Conservation (phyloP, 2,888 invertebrate species). For the Macrosiphum euphorbiae region DNA sequence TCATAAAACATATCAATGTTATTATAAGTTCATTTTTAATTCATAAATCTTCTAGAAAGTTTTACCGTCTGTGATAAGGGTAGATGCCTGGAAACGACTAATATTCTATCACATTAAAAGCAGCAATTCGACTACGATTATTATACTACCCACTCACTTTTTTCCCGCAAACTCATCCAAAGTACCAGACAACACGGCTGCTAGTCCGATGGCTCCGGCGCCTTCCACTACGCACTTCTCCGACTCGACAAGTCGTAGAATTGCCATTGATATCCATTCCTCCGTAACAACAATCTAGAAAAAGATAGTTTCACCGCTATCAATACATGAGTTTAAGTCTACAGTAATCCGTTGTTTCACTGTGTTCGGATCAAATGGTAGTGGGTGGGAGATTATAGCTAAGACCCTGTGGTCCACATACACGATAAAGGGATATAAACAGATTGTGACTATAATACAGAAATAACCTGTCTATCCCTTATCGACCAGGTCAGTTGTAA, state of each 20-base stretch:
- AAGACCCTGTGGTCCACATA: too few species aligned
- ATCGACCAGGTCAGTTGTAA: too few species aligned
- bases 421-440: too few species aligned
- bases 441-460: too few species aligned
- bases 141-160: slow-evolving; percentile 73
- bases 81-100: neutral
- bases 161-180: slow-evolving; percentile 85
- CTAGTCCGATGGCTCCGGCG: slow-evolving; percentile 88
- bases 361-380: neutral
- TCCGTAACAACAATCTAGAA: slow-evolving; percentile 80
- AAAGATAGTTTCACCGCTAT: neutral
- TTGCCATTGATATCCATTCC: slow-evolving; percentile 87
- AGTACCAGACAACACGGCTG: slow-evolving; percentile 85
- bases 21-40: too few species aligned
- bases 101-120: neutral
- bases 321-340: neutral
- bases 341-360: neutral
- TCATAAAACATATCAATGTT: too few species aligned
- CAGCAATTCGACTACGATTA: neutral
- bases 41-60: too few species aligned
- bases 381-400: neutral
- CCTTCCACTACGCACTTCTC: slow-evolving; percentile 94
- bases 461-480: too few species aligned
- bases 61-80: neutral
- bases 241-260: slow-evolving; percentile 82